Evolutionary conservation across 1,140 invertebrate genomes (phyloP), one percentile per base, ranked within the genome.

Genomic region (Scaptomyza hsui): DNA sequence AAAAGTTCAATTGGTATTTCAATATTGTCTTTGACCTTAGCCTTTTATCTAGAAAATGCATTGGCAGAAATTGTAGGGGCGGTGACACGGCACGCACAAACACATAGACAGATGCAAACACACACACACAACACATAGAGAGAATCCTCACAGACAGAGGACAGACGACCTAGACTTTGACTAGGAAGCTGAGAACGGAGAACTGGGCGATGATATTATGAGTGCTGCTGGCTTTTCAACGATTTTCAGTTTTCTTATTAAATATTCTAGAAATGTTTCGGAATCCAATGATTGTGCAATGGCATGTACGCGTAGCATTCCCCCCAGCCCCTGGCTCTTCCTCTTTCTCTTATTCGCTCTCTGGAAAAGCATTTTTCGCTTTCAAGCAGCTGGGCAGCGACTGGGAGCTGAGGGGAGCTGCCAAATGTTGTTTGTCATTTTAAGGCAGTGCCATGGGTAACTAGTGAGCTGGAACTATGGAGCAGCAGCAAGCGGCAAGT

Each of bases 181-280:
- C 26, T 56, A 51, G 21, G 52, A 42, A 37, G 32, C 48, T 51
- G 26, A 13, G 5, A 41, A 5, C 13, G 2, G 26, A 3, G 32
- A 59, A 21, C 15, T 62, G 37, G 29, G 71, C 39, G 45, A 59
- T 63, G 78, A 72, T 88, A 88, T 88, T 88, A 88, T 88, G 82
- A 88, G 82, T 88, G 78, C 82, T 82, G 83, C 82, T 82, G 82
- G 82, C 82, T 88, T 88, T 89, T 88, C 83, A 88, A 88, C 83
- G 78, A 88, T 88, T 88, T 88, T 89, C 83, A 88, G 82, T 88
- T 88, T 88, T 88, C 82, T 88, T 88, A 88, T 88, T 88, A 88
- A 88, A 88, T 88, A 88, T 88, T 88, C 82, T 78, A 89, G 82
- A 88, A 88, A 88, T 88, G 82, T 88, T 88, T 88, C 83, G 83